Evolutionary conservation across 1,140 invertebrate species (phyloP).

Genomic region (Diabrotica undecimpunctata): DNA sequence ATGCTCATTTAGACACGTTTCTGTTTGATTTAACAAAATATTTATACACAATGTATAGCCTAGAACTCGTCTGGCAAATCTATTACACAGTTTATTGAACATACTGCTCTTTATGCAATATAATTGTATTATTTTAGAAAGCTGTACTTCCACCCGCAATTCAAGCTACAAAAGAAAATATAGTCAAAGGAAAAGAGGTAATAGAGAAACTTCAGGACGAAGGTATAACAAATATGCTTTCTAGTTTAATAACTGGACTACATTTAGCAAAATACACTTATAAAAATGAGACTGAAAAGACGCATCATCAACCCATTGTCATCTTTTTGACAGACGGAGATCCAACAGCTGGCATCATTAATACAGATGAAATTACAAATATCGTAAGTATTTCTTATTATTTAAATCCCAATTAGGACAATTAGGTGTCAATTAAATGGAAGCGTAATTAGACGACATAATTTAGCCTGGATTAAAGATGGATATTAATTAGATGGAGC

Average conservation of each 20-base stretch:
- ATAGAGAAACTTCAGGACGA: constrained; percentile 53
- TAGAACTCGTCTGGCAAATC: no score
- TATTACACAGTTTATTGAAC: no score
- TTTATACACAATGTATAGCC: no score
- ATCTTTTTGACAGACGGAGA: constrained; percentile 74
- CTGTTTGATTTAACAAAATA: no score
- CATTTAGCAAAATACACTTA: constrained; percentile 49
- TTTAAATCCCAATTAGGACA: no score
- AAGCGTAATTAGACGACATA: no score
- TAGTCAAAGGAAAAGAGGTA: constrained; percentile 55
- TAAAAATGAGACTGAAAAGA: constrained; percentile 23
- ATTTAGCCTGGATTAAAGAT: no score
- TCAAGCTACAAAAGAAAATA: constrained; percentile 52
- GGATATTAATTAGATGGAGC: no score
- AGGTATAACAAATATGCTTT: constrained; percentile 64
- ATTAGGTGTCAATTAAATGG: no score
- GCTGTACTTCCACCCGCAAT: constrained; percentile 47
- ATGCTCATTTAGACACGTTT: no score
- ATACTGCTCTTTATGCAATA: no score
- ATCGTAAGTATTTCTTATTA: constrained; percentile 46
- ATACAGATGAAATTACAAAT: constrained; percentile 37
- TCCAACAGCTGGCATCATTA: constrained; percentile 58
- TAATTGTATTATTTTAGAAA: constrained; percentile 23
- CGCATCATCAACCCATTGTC: constrained; percentile 54
- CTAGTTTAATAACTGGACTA: constrained; percentile 57